A percentile compares a stretch with the other conserved stretches of the same genome.
Evolutionary conservation across 2,888 invertebrate genomes (phyloP).

Genomic region (Vanessa cardui): DNA sequence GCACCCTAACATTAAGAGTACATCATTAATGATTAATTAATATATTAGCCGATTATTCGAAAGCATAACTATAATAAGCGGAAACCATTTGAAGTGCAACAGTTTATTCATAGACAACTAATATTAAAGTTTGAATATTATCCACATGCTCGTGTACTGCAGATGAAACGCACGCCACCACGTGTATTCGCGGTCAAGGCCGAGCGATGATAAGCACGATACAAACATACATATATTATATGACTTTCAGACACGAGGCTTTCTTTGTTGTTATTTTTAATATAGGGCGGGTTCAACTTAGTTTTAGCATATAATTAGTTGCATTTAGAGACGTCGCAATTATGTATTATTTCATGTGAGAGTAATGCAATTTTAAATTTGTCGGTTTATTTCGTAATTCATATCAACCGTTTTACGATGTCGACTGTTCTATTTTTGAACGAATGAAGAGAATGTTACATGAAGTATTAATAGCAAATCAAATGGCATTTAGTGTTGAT

Average conservation of each 20-base stretch:
- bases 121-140: neutral
- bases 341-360: neutral
- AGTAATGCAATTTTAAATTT: too few species aligned
- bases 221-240: conserved; percentile 12
- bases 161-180: conserved; percentile 40
- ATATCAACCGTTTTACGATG: too few species aligned
- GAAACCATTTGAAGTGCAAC: too few species aligned
- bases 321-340: neutral
- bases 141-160: conserved; percentile 15
- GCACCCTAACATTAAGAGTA: too few species aligned
- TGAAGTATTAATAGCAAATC: too few species aligned
- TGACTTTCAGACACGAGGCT: conserved; percentile 1
- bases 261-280: conserved; percentile 13
- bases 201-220: conserved; percentile 31
- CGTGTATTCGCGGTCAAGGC: conserved; percentile 47
- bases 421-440: too few species aligned
- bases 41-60: too few species aligned
- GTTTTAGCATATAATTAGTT: neutral
- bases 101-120: neutral
- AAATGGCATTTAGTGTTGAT: too few species aligned
- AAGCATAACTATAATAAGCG: too few species aligned
- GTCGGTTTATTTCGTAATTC: too few species aligned
- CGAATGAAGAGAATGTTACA: too few species aligned
- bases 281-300: neutral
- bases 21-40: too few species aligned